Base-by-base conservation (phyloP, 2,113 vertebrate species). In the Syngnathoides biaculeatus region DNA sequence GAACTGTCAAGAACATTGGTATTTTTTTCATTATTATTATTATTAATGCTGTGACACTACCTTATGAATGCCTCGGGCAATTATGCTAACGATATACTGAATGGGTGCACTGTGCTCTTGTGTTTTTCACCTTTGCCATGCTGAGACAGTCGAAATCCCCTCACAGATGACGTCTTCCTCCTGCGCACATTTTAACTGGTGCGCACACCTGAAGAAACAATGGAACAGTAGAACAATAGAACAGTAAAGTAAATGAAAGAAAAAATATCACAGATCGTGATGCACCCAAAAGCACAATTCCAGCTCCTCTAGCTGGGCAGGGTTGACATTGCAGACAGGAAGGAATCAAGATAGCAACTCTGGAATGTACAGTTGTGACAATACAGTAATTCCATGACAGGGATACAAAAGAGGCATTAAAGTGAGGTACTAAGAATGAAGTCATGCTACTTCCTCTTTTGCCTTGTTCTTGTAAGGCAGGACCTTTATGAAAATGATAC, bases 71-170 rank as follows among this genome's bases (percentile, higher is more conserved):
- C 3, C 30, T 35, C 6, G 30, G 30, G 30, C 30, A 35, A 35
- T 3, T 35, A 35, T 35, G 30, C 30, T 35, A 35, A 35, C 30
- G 30, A 35, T 35, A 35, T 35, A 35, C 30, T 35, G 3, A 35
- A 35, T 35, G 30, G 8, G n/a, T 47, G 4, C 14, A 48, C 50
- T 19, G 4, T 60, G 39, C 38, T 22, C 53, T 8, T 12, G 39
- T 50, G 20, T 20, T 71, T 38, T 64, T 17, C 69, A 87, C 63
- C 72, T 87, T 84, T 64, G 91, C 89, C 92, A 93, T 92, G 69
- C 35, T 91, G 89, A 85, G 81, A 72, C 20, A 59, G 74, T 73
- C 65, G 5, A 60, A 58, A 57, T 87, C 83, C 88, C 83, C 81
- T 89, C 82, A 83, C 84, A 81, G 78, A 69, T 73, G 75, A 78